These are phyloP conservation scores for Semibalanus balanoides DNA, from an alignment of 1,140 invertebrate species.

Conservation along the genomic window DNA sequence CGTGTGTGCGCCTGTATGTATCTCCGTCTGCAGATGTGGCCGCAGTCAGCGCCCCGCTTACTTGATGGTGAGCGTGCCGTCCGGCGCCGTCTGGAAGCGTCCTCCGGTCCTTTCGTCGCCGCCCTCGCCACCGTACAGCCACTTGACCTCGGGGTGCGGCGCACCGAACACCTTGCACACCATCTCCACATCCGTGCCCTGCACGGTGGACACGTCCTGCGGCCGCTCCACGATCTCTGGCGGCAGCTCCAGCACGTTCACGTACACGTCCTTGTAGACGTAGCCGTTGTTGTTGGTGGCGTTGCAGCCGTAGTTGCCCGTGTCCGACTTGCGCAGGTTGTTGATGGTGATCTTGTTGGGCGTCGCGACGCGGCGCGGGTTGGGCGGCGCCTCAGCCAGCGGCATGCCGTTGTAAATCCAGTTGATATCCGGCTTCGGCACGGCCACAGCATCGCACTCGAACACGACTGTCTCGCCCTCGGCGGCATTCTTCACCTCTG, in stretches of 20 bases:
- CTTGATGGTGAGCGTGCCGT: slow-evolving; percentile 70
- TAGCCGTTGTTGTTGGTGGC: slow-evolving; percentile 96
- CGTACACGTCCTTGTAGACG: slow-evolving; percentile 92
- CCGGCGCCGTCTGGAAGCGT: slow-evolving; percentile 49
- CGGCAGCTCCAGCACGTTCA: slow-evolving; percentile 64
- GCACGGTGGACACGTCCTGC: slow-evolving; percentile 49
- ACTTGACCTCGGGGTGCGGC: slow-evolving; percentile 85
- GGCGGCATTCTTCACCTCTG: slow-evolving; percentile 69
- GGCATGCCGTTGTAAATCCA: slow-evolving; percentile 96
- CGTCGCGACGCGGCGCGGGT: slow-evolving; percentile 49
- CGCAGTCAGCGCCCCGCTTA: slow-evolving; percentile 14
- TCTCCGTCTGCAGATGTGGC: too few relatives aligned
- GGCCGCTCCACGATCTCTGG: background rate
- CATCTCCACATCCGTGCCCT: slow-evolving; percentile 63
- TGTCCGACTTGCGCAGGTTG: slow-evolving; percentile 72
- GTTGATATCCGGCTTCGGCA: slow-evolving; percentile 74
- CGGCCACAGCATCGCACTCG: slow-evolving; percentile 69
- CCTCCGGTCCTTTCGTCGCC: slow-evolving; percentile 69
- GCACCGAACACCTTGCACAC: slow-evolving; percentile 90
- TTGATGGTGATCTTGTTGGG: slow-evolving; percentile 65
- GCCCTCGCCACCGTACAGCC: slow-evolving; percentile 49
- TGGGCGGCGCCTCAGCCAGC: slow-evolving; percentile 55
- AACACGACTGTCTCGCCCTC: slow-evolving; percentile 82
- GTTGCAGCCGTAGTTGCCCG: slow-evolving; percentile 92
- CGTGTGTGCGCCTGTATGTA: too few relatives aligned